Evolutionary conservation across 2,113 vertebrate genomes (phyloP), one percentile per base, ranked within the genome.

Genomic region (Eptesicus fuscus): DNA sequence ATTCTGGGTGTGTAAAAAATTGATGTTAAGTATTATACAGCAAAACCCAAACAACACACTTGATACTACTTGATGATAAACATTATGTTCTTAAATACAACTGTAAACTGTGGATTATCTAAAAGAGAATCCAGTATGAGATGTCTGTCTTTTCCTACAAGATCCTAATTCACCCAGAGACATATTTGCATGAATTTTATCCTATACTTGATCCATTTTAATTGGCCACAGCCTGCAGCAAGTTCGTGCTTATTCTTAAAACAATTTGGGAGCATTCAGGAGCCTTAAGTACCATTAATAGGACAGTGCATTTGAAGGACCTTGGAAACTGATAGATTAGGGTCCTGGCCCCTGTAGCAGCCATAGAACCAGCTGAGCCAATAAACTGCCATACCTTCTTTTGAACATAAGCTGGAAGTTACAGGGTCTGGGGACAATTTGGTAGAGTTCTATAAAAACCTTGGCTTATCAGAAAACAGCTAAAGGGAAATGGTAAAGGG

Each of bases 401-500:
- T 49, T 83, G 83, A 97, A 91, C 35, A 53, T 59, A 96, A 94
- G 93, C 32, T 85, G 30, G 23, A 95, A 83, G 53, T 67, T 85
- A 78, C 83, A 83, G 53, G 42, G 47, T 91, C 89, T 1, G 30
- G 95, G 93, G 80, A 91, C 84, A 63, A 11, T 97, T 95, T 69
- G 74, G 59, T 95, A 32, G 88, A 92, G 65, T 94, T 93, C 56
- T 94, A 32, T 95, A 71, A 95, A 83, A 96, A 14, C 49, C 5
- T 65, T 0, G 23, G 95, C 85, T 95, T 92, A 42, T 28, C 53
- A 90, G 80, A 95, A 69, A 96, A 53, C 89, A 67, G 82, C 49
- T 30, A 37, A 59, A 70, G 59, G 65, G 79, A 88, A 94, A 79
- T 79, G 83, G 61, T 79, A 67, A 88, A 40, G 83, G 80, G 70